Percentiles rank a stretch among this genome's conserved stretches.
Evolutionary conservation across 2,888 invertebrate genomes (phyloP).

Genomic region (Microctonus hyperodae): DNA sequence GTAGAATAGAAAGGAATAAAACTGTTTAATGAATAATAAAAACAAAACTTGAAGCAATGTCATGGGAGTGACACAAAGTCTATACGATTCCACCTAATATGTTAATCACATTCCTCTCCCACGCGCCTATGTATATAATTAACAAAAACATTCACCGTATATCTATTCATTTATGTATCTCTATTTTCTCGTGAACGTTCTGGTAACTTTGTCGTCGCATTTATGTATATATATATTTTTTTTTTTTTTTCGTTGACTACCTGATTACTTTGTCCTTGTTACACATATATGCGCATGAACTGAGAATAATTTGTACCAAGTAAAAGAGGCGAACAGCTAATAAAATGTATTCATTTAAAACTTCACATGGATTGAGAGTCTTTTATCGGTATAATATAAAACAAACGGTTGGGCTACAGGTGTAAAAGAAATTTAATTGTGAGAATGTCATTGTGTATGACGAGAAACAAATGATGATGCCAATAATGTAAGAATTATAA

Average conservation of each 20-base stretch:
- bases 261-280: conserved; percentile 8
- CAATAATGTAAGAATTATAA: too few relatives aligned
- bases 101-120: conserved; percentile 16
- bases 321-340: neutral
- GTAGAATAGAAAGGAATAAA: neutral
- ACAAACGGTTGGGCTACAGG: neutral
- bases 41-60: conserved; percentile 2
- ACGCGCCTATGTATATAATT: neutral
- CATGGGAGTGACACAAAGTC: conserved; percentile 1
- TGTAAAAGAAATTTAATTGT: conserved; percentile 18
- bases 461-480: too few relatives aligned
- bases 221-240: neutral
- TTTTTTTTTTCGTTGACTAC: neutral
- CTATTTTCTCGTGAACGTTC: neutral
- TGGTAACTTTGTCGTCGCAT: neutral
- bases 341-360: neutral
- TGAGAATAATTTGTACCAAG: neutral
- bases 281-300: conserved; percentile 3
- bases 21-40: neutral
- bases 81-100: conserved; percentile 15
- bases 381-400: neutral
- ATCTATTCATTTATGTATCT: neutral
- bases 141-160: neutral
- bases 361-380: neutral
- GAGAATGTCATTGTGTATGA: conserved; percentile 19